These are phyloP conservation scores for Pao palembangensis DNA, from an alignment of 2,113 vertebrate genomes.

Conservation along the genomic window DNA sequence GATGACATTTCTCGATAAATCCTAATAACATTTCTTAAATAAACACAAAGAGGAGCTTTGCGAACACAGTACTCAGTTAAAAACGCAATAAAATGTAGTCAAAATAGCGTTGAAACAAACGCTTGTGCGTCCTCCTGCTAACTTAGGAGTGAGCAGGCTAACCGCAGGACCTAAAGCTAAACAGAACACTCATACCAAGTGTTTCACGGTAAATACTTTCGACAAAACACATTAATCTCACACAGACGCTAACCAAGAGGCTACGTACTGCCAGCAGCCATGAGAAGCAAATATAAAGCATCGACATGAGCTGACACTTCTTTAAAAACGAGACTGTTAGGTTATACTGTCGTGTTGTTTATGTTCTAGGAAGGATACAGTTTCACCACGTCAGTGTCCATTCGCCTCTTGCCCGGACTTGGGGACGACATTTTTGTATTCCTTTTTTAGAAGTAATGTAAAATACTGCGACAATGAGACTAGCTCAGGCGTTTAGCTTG, in stretches of 20 bases:
- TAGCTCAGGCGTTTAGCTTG: conserved; percentile 35
- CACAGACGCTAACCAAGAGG: neutral
- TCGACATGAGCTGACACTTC: conserved; percentile 22
- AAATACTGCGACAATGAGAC: conserved; percentile 60
- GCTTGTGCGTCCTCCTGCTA: conserved; percentile 25
- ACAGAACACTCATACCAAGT: conserved; percentile 10
- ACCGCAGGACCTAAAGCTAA: conserved; percentile 2
- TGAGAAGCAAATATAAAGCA: conserved; percentile 1
- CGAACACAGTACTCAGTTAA: neutral
- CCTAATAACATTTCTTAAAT: conserved; percentile 11
- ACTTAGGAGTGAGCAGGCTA: conserved; percentile 30
- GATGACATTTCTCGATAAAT: conserved; percentile 33
- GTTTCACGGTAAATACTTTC: conserved; percentile 33
- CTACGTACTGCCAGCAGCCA: conserved; percentile 1
- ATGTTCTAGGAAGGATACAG: conserved; percentile 88
- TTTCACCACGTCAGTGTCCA: conserved; percentile 99
- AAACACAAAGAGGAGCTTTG: conserved; percentile 6
- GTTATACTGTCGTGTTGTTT: conserved; percentile 50
- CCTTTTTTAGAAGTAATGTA: conserved; percentile 60
- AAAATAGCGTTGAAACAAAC: neutral
- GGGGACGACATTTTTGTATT: conserved; percentile 91
- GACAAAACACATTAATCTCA: conserved; percentile 13
- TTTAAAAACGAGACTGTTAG: neutral
- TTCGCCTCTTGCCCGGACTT: conserved; percentile 97
- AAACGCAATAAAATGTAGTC: conserved; percentile 5